These are phyloP conservation scores for Trochalopteron elliotii DNA, from an alignment of 2,113 vertebrate genomes.

Conservation along the genomic window DNA sequence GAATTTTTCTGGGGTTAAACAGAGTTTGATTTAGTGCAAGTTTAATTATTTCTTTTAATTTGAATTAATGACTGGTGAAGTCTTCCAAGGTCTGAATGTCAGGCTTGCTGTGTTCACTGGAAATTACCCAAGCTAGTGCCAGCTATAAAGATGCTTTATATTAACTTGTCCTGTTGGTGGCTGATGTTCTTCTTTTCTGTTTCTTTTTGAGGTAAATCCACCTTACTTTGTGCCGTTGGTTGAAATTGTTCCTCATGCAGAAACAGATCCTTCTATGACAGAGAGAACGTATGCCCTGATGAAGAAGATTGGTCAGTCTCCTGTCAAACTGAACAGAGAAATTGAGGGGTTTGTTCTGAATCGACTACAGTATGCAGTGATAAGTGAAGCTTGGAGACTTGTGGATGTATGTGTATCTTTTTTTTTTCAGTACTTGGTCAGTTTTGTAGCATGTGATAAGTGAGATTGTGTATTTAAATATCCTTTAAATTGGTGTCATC, in stretches of 20 bases:
- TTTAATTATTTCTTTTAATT: not conserved
- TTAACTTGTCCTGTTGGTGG: not conserved
- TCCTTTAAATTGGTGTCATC: not conserved
- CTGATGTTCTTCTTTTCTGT: not conserved
- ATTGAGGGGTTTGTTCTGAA: constrained; percentile 92
- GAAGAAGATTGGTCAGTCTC: constrained; percentile 88
- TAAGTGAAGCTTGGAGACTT: constrained; percentile 94
- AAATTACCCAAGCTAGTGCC: not conserved
- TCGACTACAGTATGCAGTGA: constrained; percentile 91
- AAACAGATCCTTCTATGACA: constrained; percentile 79
- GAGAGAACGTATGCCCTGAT: constrained; percentile 84
- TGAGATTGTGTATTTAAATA: not conserved
- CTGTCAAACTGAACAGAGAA: constrained; percentile 86
- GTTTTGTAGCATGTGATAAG: not conserved
- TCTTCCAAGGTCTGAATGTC: not conserved
- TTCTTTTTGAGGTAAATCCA: constrained; percentile 87
- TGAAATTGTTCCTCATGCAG: constrained; percentile 94
- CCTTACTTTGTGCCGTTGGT: constrained; percentile 92
- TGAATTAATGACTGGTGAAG: not conserved
- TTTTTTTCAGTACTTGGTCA: not conserved
- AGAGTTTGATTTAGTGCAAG: not conserved
- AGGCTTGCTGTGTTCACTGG: not conserved
- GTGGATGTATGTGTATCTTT: constrained; percentile 78
- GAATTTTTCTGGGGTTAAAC: not conserved
- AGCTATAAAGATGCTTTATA: not conserved